Evolutionary conservation across 1,140 invertebrate species (phyloP).

Genomic region (Bombus sylvicola): DNA sequence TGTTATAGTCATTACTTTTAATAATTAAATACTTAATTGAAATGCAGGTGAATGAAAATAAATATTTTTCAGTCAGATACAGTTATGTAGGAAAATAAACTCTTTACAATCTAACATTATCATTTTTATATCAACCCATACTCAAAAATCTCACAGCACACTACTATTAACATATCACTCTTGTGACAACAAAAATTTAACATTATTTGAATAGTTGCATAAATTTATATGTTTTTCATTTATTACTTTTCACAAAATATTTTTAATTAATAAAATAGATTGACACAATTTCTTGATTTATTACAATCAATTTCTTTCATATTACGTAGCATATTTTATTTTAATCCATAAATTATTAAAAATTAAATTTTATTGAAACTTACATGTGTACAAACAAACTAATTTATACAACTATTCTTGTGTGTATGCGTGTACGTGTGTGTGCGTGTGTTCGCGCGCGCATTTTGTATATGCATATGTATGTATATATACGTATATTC

Average conservation of each 20-base stretch:
- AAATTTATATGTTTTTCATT: constrained; percentile 30
- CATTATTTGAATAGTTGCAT: constrained; percentile 47
- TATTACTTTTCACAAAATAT: not conserved
- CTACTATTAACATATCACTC: constrained; percentile 51
- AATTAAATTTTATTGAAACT: constrained; percentile 13
- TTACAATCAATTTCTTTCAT: not conserved
- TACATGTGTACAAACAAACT: not conserved
- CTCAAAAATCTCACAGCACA: constrained; percentile 48
- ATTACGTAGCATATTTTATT: not conserved
- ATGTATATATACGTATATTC: constrained; percentile 27
- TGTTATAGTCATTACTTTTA: not conserved
- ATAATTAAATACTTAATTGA: constrained; percentile 30
- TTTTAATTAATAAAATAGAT: not conserved
- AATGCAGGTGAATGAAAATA: constrained; percentile 16
- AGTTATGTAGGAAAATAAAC: constrained; percentile 5
- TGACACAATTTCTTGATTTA: not conserved
- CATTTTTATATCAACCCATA: constrained; percentile 10
- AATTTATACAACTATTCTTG: constrained; percentile 33
- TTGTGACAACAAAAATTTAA: constrained; percentile 39
- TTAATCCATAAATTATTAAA: not conserved
- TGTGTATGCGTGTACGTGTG: constrained; percentile 26
- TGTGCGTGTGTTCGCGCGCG: constrained; percentile 7
- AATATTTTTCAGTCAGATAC: not conserved
- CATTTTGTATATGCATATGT: not conserved
- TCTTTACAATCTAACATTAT: constrained; percentile 40